Base-by-base conservation (phyloP, 2,113 vertebrate species). In the Zonotrichia leucophrys region DNA sequence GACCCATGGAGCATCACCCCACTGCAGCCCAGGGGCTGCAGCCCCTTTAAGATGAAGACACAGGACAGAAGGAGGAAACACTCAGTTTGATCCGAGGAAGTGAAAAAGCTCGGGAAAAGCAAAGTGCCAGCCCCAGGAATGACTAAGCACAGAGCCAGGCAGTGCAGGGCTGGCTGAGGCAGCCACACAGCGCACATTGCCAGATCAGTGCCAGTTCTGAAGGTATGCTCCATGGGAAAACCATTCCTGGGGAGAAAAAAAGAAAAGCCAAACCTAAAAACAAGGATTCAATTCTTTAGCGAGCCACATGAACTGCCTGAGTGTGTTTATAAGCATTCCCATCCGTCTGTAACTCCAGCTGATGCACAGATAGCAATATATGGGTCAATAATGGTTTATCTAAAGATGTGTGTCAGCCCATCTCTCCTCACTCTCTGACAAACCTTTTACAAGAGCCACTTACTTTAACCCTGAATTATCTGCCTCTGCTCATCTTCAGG, bases 381-480 rank as follows among this genome's bases (percentile, higher is more conserved):
- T 25, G 41, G 64, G 78, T 81, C 75, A 79, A 76, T 69, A 64
- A 74, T 63, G 39, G 5, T 64, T 83, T 95, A 79, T 67, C 74
- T 83, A 68, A 55, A 89, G 81, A 83, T 73, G 72, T 1, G 35
- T 52, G 80, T 72, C 95, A 69, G 47, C 66, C 47, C 49, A 42
- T 52, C 90, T 78, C 81, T 91, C 16, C 7, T 31, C 81, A 5
- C 85, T 89, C 67, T 24, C 91, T 77, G 78, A 52, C 44, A 62
- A 87, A 89, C 69, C 94, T 91, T 79, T 85, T 39, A 87, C 89
- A 89, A 92, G n/a, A 92, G 78, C 62, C 87, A 87, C 56, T 90
- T 84, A 87, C 75, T 90, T 96, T 95, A 96, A 95, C 94, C 95
- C 96, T 90, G 92, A 94, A 88, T 94, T 87, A 86, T 83, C 87